These are phyloP conservation scores for Eupithecia subfuscata DNA, from an alignment of 2,888 invertebrate species.

Conservation along the genomic window DNA sequence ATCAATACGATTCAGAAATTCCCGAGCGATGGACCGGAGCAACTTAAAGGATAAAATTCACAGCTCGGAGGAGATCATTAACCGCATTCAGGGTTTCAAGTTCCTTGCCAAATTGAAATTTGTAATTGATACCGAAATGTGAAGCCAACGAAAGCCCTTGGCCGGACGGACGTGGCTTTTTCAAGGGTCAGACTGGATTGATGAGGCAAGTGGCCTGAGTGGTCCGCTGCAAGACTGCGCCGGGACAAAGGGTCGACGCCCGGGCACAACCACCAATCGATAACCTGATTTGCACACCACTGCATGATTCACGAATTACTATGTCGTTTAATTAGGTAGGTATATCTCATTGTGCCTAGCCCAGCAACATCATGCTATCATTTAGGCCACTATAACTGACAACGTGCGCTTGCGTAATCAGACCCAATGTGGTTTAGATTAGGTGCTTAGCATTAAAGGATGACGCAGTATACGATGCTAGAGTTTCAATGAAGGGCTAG, in stretches of 20 bases:
- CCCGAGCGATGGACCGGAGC: background rate
- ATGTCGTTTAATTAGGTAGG: conserved; percentile 40
- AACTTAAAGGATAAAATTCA: conserved; percentile 17
- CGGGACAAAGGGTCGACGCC: conserved; percentile 68
- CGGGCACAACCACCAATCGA: conserved; percentile 76
- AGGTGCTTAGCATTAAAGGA: conserved; percentile 33
- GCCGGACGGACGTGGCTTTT: conserved; percentile 40
- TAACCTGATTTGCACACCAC: conserved; percentile 76
- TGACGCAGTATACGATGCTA: conserved; percentile 28
- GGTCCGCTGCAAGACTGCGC: conserved; percentile 47
- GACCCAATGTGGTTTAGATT: conserved; percentile 35
- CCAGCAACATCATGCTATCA: conserved; percentile 35
- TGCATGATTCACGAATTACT: conserved; percentile 68
- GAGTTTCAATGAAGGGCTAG: conserved; percentile 32
- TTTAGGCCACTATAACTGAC: conserved; percentile 41
- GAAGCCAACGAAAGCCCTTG: conserved; percentile 37
- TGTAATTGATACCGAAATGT: conserved; percentile 34
- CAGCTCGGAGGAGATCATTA: conserved; percentile 20
- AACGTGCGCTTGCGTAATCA: conserved; percentile 43
- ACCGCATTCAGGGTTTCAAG: conserved; percentile 30
- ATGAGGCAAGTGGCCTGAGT: conserved; percentile 35
- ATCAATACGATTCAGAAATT: conserved; percentile 3
- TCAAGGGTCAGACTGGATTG: conserved; percentile 46
- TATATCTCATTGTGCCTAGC: conserved; percentile 22
- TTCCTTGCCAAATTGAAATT: conserved; percentile 22